Evolutionary conservation across 2,888 invertebrate species (phyloP), one percentile per base, ranked within the genome.

Genomic region (Thera obeliscata): DNA sequence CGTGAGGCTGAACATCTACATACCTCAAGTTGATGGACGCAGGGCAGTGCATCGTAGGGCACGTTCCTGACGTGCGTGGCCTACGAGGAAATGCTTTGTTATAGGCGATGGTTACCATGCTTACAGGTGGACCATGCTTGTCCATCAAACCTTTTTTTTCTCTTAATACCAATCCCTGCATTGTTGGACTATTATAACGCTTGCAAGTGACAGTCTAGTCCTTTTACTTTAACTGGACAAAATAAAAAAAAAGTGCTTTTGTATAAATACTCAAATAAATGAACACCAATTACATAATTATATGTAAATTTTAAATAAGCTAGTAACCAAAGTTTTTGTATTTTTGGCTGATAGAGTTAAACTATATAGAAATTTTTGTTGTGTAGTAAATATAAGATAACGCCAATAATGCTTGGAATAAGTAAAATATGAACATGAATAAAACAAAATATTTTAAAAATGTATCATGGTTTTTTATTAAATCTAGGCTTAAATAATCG

Each of bases 241-340:
- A 54, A 66, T 57, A 46, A 66, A 64, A 58, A 57, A 3, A 6
- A 7, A 36, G 54, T 71, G 74, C 73, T 62, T 67, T 73, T 74
- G 33, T 74, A 73, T 74, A 79, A 87, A 87, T 87, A 86, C 87
- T 87, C 86, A 86, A 80, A 71, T 76, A 79, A 73, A 75, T 74
- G 69, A 79, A 84, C 80, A 85, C 81, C 81, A 84, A 86, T 80
- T 71, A 78, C 74, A 22, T 22, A 76, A 78, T 67, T 79, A 61
- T 81, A 79, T 82, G 74, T 83, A 82, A 83, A 81, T 81, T 79
- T 78, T 75, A 78, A 80, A 67, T 88, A 89, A 91, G 93, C 93
- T 93, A 92, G 88, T 85, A 87, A 93, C 93, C 93, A 93, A 93
- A 93, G 93, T 89, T 89, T 83, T 90, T 90, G 81, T 91, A 90